Base-by-base conservation (phyloP, 1,140 invertebrate species). In the Dendroctonus ponderosae region DNA sequence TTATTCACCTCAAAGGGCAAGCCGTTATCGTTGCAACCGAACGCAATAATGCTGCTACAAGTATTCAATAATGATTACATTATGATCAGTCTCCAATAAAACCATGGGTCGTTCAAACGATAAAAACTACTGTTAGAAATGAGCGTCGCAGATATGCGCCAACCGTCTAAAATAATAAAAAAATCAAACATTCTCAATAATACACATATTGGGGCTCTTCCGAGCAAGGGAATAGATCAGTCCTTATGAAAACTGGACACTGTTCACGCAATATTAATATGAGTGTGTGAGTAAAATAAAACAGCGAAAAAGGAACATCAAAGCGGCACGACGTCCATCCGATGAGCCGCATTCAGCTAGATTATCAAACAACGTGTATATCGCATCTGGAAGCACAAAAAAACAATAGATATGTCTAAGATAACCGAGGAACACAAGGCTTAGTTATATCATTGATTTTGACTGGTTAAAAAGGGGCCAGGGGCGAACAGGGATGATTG, bases 371-470 rank as follows among this genome's bases (percentile, higher is more conserved):
- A 71, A 72, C 73, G 66, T 72, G 71, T 74, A 39, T 53, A 51
- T 67, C 71, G 68, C 57, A 79, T 79, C 77, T 79, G 77, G 69
- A 79, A 79, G 77, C 76, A 79, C 75, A 79, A 79, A 78, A 72
- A 77, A 73, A 79, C 75, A 77, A 75, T 77, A 77, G 76, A 76
- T 70, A 75, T 74, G 75, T 77, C 75, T 77, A 72, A 72, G 38
- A 52, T 14, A 26, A 52, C 9, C 9, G 50, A 52, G 50, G 9
- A 26, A 52, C 11, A 51, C 50, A 51, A 15, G 26, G 40, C 43
- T 58, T 58, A 46, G 41, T 11, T 15, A 57, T 54, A n/a, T 12
- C n/a, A n/a, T 57, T 8, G 38, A 8, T 57, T 39, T 52, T 11
- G 15, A 37, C 6, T 6, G 41, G 9, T 8, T 39, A 11, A 38